These are phyloP conservation scores for Deroplatys truncata DNA, from an alignment of 2,888 invertebrate species.

Conservation along the genomic window DNA sequence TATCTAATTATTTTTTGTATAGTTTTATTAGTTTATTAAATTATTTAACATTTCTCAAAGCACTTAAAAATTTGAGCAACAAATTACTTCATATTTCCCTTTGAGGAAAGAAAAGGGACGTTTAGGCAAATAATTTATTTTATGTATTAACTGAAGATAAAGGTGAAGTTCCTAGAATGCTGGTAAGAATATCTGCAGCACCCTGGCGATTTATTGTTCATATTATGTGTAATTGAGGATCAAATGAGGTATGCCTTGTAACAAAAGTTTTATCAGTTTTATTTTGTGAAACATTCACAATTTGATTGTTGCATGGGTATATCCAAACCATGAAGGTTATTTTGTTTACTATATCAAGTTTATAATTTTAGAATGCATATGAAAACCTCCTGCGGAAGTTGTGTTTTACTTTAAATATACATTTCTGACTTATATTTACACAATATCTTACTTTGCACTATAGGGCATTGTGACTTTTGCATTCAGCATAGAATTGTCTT, in stretches of 20 bases:
- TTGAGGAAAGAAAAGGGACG: background rate
- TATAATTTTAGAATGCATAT: background rate
- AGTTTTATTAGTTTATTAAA: background rate
- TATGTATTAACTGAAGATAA: background rate
- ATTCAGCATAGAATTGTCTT: background rate
- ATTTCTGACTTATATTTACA: background rate
- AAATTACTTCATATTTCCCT: background rate
- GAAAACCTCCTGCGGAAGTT: background rate
- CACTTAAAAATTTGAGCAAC: slow-evolving; percentile 21
- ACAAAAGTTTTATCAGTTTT: background rate
- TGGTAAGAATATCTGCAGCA: background rate
- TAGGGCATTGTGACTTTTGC: background rate
- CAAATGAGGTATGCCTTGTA: background rate
- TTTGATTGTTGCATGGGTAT: background rate
- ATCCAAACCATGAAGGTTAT: background rate
- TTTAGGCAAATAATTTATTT: background rate
- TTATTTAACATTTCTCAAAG: slow-evolving; percentile 3
- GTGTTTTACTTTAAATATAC: background rate
- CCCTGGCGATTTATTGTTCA: background rate
- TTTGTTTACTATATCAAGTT: background rate
- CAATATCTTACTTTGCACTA: background rate
- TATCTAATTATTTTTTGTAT: background rate
- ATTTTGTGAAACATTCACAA: background rate
- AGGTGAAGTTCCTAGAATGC: background rate
- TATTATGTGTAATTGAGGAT: background rate